phyloP scores from a whole-genome alignment of 2,888 invertebrate genomes.

The Sepioteuthis lessoniana region DNA sequence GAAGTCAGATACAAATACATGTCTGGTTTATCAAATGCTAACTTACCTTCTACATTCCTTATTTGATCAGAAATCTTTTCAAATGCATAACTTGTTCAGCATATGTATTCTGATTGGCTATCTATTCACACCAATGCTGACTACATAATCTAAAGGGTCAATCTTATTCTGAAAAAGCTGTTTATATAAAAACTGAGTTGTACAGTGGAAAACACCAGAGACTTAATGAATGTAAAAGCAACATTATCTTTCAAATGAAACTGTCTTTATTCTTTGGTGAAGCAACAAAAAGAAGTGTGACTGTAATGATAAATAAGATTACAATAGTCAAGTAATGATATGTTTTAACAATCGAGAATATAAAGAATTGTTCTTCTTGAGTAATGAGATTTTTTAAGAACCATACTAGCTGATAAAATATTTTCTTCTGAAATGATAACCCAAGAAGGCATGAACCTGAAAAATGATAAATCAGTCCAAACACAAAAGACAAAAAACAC shows the following conservation, averaged over 20 bases:
- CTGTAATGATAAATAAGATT: not conserved
- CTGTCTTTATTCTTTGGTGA: not conserved
- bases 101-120: not conserved
- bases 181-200: not conserved
- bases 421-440: not conserved
- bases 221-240: not conserved
- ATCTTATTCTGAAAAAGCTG: not conserved
- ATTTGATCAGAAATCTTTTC: not conserved
- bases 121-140: not conserved
- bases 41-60: not conserved
- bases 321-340: not conserved
- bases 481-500: not conserved
- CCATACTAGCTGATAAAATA: not conserved
- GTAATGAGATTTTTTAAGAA: not conserved
- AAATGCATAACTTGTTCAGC: not conserved
- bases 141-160: conserved; percentile 33
- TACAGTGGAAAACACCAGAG: not conserved
- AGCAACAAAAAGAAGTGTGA: not conserved
- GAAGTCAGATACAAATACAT: not conserved
- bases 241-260: not conserved
- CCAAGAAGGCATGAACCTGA: not conserved
- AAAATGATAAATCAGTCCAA: not conserved
- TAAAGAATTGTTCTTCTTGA: not conserved
- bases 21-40: conserved; percentile 33
- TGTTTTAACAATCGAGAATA: not conserved